Base-by-base conservation (phyloP, 2,797 vertebrate genomes). In the Anabas testudineus region DNA sequence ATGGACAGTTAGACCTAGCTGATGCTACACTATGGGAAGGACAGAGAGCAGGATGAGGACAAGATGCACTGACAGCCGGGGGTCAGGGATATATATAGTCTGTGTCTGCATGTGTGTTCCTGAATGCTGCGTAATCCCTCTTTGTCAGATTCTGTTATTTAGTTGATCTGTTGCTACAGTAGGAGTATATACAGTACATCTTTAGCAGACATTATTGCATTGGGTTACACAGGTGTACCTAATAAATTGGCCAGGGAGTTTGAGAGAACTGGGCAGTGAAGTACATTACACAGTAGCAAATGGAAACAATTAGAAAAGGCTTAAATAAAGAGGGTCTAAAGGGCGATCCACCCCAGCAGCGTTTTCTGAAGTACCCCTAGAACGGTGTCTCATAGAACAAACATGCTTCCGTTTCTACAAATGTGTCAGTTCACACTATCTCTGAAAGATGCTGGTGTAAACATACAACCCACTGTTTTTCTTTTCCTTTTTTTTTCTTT, bases 71-170 rank as follows among this genome's bases (percentile, higher is more conserved):
- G 87, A 77, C 87, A 89, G 86, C 83, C 85, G 24, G 32, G 77
- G 87, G 87, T 90, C 88, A 83, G 76, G 30, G 84, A 81, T 90
- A 88, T 90, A 76, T 88, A 84, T 89, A 88, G 80, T 78, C 26
- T 52, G 53, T 4, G 56, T 4, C 57, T 52, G 43, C 6, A 16
- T 49, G 56, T 48, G 61, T 54, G 63, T 61, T 67, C 16, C 56
- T 68, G 30, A 67, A 66, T 70, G 74, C 71, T 69, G 53, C 70
- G 45, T 70, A 72, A 85, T 85, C 66, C 48, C 72, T 60, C 65
- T 73, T 73, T 87, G 80, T 86, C 83, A 81, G 46, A 80, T 82
- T 70, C 66, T 62, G 80, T 70, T 78, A 74, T 85, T 78, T 77
- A 73, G 81, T 76, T 67, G 70, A 67, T 74, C 59, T 74, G 46